Evolutionary conservation across 2,113 vertebrate species (phyloP), one percentile per base, ranked within the genome.

Genomic region (Bucco capensis): DNA sequence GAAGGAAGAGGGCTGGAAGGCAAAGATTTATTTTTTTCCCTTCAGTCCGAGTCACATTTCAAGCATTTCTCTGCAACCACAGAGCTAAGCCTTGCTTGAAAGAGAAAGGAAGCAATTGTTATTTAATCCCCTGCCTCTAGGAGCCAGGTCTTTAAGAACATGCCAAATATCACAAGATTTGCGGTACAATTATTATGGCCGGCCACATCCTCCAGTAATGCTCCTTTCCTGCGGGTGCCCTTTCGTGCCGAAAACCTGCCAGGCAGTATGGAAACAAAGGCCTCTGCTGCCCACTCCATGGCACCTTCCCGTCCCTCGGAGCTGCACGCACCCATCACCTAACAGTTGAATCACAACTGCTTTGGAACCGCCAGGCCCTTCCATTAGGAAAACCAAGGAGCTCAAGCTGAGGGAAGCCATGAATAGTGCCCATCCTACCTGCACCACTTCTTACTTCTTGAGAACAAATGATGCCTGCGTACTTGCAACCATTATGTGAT

Each of bases 61-160:
- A 94, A 90, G 50, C 88, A 94, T 84, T 79, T 92, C 58, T 90
- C 64, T 83, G 71, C 74, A 89, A 85, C 86, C 67, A 72, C 78
- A 87, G 67, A 84, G 84, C 89, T 89, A 92, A 93, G 84, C 79
- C 65, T 88, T 80, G 51, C 78, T 89, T 95, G 87, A 87, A 90
- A 95, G 86, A 94, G 74, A 92, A 96, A 90, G 84, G 78, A 90
- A 87, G 85, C 75, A 89, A 94, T 80, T 90, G 74, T 90, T 88
- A 72, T 83, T 86, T 89, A 93, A 96, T 89, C 77, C 77, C 54
- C 44, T 8, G 38, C 72, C 62, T 89, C 86, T 42, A 92, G 74
- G 47, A 94, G 74, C 70, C 67, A 76, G 74, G 86, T 76, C 84
- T 95, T 94, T 87, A 93, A 84, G 84, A 89, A 83, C 6, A 5